A percentile compares a stretch with the other conserved stretches of the same genome.
phyloP scores from a whole-genome alignment of 1,140 invertebrate genomes.

The Drosophila pachea region DNA sequence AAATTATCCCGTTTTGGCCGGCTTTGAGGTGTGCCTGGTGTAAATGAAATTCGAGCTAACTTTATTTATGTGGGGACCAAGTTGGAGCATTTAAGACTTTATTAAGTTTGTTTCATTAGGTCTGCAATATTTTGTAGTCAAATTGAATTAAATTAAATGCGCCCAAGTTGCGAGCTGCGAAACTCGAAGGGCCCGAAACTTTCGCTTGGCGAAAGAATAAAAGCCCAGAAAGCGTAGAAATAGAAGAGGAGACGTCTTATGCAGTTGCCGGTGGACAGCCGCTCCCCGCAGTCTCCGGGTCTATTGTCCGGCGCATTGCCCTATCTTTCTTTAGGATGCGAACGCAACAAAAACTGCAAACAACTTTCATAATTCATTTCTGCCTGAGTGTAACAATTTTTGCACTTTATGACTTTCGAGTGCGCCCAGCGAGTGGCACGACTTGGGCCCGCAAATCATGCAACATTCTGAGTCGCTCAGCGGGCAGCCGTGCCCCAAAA shows the following conservation, averaged over 20 bases:
- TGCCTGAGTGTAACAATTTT: constrained; percentile 77
- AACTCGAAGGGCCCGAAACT: constrained; percentile 46
- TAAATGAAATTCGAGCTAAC: constrained; percentile 25
- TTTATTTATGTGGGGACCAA: constrained; percentile 19
- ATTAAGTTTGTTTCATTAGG: constrained; percentile 37
- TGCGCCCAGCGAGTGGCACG: constrained; percentile 59
- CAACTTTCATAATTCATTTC: constrained; percentile 76
- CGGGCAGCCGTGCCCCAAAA: constrained; percentile 25
- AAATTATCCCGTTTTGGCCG: neutral
- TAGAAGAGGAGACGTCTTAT: constrained; percentile 38
- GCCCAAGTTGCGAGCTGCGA: constrained; percentile 45
- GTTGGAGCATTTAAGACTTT: constrained; percentile 27
- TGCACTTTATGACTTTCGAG: constrained; percentile 75
- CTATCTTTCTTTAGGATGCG: constrained; percentile 17
- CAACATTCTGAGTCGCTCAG: constrained; percentile 45
- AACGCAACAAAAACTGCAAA: constrained; percentile 56
- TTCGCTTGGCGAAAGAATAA: constrained; percentile 31
- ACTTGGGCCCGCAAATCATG: constrained; percentile 64
- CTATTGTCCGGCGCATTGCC: constrained; percentile 6
- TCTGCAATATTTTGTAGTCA: constrained; percentile 53
- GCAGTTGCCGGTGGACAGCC: constrained; percentile 13
- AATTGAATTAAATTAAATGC: constrained; percentile 72
- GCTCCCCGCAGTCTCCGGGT: neutral
- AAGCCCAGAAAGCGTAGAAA: constrained; percentile 10
- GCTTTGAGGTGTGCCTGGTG: constrained; percentile 21